Evolutionary conservation across 2,888 invertebrate species (phyloP).

Genomic region (Cephus rjabovi): DNA sequence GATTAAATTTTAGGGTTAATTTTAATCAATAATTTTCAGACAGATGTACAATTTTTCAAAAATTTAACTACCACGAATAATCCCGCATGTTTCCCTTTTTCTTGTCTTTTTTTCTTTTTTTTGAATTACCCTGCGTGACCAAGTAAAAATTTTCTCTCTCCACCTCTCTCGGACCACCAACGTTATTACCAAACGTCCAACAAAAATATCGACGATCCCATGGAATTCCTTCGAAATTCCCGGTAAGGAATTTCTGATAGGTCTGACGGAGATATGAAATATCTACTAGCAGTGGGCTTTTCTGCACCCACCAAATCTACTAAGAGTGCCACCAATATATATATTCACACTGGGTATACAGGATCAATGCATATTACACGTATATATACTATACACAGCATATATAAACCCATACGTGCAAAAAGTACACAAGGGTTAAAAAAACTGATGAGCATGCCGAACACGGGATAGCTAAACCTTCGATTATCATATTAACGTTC

Average conservation of each 20-base stretch:
- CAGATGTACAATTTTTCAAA: rapidly evolving
- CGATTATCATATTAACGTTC: constrained; percentile 56
- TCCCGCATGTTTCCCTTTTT: rapidly evolving
- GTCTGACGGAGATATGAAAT: neutral
- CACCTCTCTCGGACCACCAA: neutral
- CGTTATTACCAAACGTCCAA: neutral
- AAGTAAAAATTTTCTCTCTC: neutral
- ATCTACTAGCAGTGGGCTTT: neutral
- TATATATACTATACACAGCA: too few species aligned
- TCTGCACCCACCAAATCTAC: neutral
- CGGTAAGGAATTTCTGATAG: neutral
- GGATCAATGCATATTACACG: too few species aligned
- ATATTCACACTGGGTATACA: neutral
- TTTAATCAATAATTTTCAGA: neutral
- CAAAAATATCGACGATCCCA: neutral
- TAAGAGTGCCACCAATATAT: neutral
- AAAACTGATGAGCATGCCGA: constrained; percentile 44
- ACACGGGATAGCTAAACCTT: constrained; percentile 46
- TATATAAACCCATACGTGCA: too few species aligned
- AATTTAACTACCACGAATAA: neutral
- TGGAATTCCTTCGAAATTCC: neutral
- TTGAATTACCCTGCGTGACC: neutral
- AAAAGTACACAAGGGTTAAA: constrained; percentile 18
- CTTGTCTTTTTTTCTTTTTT: neutral
- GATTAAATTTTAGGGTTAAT: neutral